These are phyloP conservation scores for Drosophila cardini DNA, from an alignment of 1,140 invertebrate species.

Conservation along the genomic window DNA sequence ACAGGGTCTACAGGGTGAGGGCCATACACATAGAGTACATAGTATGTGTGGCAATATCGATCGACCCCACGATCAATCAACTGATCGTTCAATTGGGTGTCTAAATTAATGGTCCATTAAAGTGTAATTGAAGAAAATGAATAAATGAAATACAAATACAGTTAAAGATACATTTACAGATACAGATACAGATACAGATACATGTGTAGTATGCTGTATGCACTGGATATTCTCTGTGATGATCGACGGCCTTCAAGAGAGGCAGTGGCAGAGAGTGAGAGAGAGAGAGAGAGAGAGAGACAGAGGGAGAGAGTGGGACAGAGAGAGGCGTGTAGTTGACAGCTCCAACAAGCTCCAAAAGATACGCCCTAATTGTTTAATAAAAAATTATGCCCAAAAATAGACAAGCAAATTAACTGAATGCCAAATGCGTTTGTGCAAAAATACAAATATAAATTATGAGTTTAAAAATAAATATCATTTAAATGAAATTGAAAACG, in stretches of 20 bases:
- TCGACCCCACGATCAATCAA: conserved; percentile 40
- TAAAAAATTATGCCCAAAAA: conserved; percentile 74
- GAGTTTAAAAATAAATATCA: conserved; percentile 6
- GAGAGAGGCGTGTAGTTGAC: conserved; percentile 56
- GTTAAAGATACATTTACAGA: neutral
- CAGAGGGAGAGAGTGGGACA: conserved; percentile 3
- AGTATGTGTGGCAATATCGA: conserved; percentile 1
- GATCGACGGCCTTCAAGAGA: conserved; percentile 21
- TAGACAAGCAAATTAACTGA: conserved; percentile 53
- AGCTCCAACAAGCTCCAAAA: conserved; percentile 41
- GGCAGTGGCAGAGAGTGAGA: conserved; percentile 4
- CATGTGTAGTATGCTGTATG: neutral
- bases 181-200: neutral
- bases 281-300: conserved; percentile 13
- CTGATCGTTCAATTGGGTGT: conserved; percentile 59
- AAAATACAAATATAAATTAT: conserved; percentile 9
- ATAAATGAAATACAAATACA: conserved; percentile 50
- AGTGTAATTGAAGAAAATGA: conserved; percentile 67
- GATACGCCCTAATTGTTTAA: conserved; percentile 65
- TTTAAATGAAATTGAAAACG: conserved; percentile 8
- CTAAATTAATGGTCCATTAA: conserved; percentile 62
- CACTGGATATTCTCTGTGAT: neutral
- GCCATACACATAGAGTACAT: neutral
- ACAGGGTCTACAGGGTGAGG: neutral
- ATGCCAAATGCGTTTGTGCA: conserved; percentile 53